Evolutionary conservation across 1,140 invertebrate species (phyloP).

Genomic region (Megalonaias nervosa): DNA sequence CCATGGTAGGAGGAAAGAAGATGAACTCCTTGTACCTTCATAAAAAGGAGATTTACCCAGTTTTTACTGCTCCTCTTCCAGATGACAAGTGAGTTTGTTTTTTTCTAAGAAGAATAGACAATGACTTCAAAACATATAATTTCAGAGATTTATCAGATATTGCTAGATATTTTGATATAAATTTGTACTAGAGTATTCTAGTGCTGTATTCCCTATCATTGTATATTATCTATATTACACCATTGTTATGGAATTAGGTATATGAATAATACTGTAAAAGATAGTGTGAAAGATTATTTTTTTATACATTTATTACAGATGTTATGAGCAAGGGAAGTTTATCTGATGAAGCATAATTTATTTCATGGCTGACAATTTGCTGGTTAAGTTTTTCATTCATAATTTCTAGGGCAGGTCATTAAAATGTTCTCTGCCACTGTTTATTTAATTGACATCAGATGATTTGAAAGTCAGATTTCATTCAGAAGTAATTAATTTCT

Average conservation of each 20-base stretch:
- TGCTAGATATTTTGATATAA: not conserved
- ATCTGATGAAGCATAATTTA: no score
- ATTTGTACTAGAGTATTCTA: not conserved
- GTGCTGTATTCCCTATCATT: not conserved
- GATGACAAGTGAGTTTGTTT: conserved; percentile 79
- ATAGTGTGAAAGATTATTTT: no score
- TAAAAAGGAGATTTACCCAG: conserved; percentile 77
- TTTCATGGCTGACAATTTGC: no score
- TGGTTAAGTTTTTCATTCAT: no score
- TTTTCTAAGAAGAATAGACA: not conserved
- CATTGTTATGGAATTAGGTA: not conserved
- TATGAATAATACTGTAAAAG: not conserved
- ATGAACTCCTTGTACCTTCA: conserved; percentile 77
- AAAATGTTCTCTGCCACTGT: no score
- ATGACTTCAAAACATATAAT: not conserved
- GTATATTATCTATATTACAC: not conserved
- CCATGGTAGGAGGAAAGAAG: conserved; percentile 83
- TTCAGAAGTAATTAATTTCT: no score
- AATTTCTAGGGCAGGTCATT: no score
- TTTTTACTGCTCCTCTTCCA: conserved; percentile 83
- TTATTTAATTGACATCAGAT: no score
- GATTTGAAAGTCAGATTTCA: no score
- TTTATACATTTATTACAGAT: no score
- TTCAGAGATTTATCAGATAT: no score
- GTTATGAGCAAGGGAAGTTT: no score